These are phyloP conservation scores for Cephalopachus bancanus DNA, from an alignment of 2,797 vertebrate species.

Conservation along the genomic window DNA sequence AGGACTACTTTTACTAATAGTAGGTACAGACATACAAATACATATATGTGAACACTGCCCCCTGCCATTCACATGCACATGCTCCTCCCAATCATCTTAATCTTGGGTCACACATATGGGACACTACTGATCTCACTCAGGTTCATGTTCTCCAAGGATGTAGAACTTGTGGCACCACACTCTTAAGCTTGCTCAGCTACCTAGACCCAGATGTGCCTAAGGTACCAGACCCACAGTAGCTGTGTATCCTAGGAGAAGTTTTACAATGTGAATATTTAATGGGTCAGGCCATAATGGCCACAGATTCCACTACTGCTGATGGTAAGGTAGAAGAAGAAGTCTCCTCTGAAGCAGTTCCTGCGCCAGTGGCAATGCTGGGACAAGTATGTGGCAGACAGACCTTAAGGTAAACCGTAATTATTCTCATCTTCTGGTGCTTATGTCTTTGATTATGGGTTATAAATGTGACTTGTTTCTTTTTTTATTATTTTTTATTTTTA, in stretches of 20 bases:
- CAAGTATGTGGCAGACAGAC: background rate
- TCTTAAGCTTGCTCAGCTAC: background rate
- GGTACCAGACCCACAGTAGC: background rate
- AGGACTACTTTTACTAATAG: background rate
- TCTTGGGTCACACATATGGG: background rate
- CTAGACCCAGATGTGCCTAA: background rate
- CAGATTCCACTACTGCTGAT: background rate
- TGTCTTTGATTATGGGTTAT: background rate
- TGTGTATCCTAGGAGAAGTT: background rate
- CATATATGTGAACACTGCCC: background rate
- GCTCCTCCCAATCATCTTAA: background rate
- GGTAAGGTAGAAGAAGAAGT: background rate
- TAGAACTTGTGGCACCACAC: background rate
- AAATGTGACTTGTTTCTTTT: background rate
- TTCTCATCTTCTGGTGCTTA: background rate
- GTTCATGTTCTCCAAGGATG: background rate
- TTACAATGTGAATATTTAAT: background rate
- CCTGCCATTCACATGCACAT: no score
- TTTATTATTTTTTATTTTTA: no score
- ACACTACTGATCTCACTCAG: background rate
- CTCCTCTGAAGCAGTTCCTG: background rate
- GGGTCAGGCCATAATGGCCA: background rate
- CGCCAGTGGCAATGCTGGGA: background rate
- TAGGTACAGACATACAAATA: background rate
- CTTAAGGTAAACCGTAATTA: background rate